Percentiles rank a stretch among this genome's conserved stretches.
Evolutionary conservation across 2,797 vertebrate genomes (phyloP).

Genomic region (Clarias pachynema): DNA sequence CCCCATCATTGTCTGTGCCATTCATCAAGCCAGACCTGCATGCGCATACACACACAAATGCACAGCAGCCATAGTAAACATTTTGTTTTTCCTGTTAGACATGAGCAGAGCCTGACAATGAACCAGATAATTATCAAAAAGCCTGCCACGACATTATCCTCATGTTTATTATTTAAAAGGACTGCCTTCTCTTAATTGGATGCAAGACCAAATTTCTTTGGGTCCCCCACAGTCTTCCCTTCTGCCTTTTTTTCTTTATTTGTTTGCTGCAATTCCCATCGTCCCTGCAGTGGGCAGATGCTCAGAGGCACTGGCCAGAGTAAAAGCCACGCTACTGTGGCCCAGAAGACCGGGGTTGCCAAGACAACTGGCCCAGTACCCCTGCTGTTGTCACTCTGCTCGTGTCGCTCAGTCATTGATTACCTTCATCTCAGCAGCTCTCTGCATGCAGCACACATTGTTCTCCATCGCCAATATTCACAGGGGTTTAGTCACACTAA

Average conservation of each 20-base stretch:
- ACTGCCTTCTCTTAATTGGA: conserved; percentile 46
- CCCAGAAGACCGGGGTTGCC: conserved; percentile 73
- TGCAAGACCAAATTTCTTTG: conserved; percentile 42
- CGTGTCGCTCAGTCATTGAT: conserved; percentile 74
- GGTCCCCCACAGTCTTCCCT: conserved; percentile 46
- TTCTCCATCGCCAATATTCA: conserved; percentile 57
- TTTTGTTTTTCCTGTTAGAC: conserved; percentile 45
- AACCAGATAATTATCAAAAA: conserved; percentile 73
- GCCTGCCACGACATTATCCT: conserved; percentile 69
- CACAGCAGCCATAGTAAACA: conserved; percentile 48
- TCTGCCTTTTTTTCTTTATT: conserved; percentile 53
- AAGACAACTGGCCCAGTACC: conserved; percentile 69
- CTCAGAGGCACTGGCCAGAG: conserved; percentile 66
- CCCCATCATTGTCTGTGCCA: conserved; percentile 67
- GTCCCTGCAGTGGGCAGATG: conserved; percentile 73
- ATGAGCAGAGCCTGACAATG: conserved; percentile 49
- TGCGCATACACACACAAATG: conserved; percentile 33
- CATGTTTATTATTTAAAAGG: conserved; percentile 70
- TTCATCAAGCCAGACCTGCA: conserved; percentile 59
- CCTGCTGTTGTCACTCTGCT: conserved; percentile 70
- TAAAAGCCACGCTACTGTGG: conserved; percentile 65
- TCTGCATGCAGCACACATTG: conserved; percentile 70
- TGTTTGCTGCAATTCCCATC: conserved; percentile 63
- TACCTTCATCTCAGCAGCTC: conserved; percentile 71
- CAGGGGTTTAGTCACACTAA: conserved; percentile 46